A percentile compares a stretch with the other conserved stretches of the same genome.
These are phyloP conservation scores for Archocentrus centrarchus DNA, from an alignment of 2,113 vertebrate genomes.

Conservation along the genomic window DNA sequence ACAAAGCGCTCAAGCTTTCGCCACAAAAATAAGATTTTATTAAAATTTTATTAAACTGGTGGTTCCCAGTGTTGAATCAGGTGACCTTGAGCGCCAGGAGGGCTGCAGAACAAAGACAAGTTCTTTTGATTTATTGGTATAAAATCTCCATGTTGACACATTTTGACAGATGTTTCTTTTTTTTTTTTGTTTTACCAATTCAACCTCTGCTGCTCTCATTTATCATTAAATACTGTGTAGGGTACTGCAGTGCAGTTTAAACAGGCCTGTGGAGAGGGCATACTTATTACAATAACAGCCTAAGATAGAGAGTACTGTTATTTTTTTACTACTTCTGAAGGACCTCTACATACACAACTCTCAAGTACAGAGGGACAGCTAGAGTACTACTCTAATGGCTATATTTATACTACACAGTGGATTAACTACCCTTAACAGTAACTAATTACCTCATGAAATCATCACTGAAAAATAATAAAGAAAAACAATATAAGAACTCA, in stretches of 20 bases:
- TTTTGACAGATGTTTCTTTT: neutral
- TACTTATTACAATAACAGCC: too few relatives aligned
- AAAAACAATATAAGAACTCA: neutral
- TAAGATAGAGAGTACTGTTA: neutral
- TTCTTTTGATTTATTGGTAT: conserved; percentile 4
- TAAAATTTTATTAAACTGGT: conserved; percentile 43
- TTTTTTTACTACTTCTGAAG: neutral
- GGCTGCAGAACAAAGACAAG: conserved; percentile 1
- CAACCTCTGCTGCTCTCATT: neutral
- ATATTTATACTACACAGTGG: conserved; percentile 10
- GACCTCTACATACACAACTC: neutral
- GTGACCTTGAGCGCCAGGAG: neutral
- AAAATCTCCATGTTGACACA: neutral
- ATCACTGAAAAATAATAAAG: conserved; percentile 51
- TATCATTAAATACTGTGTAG: neutral
- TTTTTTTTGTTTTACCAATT: neutral
- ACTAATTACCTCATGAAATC: conserved; percentile 59
- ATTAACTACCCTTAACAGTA: neutral
- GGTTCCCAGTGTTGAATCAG: conserved; percentile 20
- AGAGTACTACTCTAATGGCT: neutral
- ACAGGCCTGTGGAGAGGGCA: neutral
- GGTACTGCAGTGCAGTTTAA: neutral
- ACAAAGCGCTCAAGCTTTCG: conserved; percentile 42
- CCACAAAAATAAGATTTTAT: conserved; percentile 45
- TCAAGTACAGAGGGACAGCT: neutral